Conservation (phyloP, 1,140 invertebrate species). For the Drosophila melanogaster region Release_6_plus_ISO1_MT NT_033777.3:14286501-14287000, state of each 20-base stretch:
- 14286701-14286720: constrained; percentile 56
- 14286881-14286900: too few relatives aligned
- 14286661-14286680: constrained; percentile 76
- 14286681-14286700: constrained; percentile 70
- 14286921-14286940: too few relatives aligned
- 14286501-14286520: constrained; percentile 63
- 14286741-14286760: constrained; percentile 38
- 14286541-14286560: constrained; percentile 18
- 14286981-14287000: too few relatives aligned
- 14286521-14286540: constrained; percentile 17
- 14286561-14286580: constrained; percentile 65
- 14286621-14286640: constrained; percentile 53
- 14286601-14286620: not conserved
- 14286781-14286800: constrained; percentile 51
- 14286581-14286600: constrained; percentile 61
- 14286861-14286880: too few relatives aligned
- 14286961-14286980: not conserved
- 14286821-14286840: constrained; percentile 56
- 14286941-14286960: not conserved
- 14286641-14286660: constrained; percentile 73
- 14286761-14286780: constrained; percentile 22
- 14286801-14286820: constrained; percentile 63
- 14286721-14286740: not conserved
- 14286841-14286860: constrained; percentile 2
- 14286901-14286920: too few relatives aligned